A percentile compares a stretch with the other conserved stretches of the same genome.
These are phyloP conservation scores for Oryzias curvinotus DNA, from an alignment of 2,113 vertebrate genomes.

Conservation along the genomic window DNA sequence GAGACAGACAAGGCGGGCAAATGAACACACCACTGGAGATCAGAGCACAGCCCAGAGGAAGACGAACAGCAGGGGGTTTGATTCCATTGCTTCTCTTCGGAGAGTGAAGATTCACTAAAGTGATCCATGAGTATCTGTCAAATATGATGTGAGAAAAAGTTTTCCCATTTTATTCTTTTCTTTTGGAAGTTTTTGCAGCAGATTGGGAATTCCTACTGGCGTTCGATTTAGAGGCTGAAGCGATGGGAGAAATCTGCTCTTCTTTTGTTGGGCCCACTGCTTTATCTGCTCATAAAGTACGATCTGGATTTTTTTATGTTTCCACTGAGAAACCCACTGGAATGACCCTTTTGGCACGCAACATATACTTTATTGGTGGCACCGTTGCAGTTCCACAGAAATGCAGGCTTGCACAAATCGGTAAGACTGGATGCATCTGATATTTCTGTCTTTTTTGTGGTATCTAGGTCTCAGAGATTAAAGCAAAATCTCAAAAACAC, in stretches of 20 bases:
- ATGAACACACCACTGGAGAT: slow-evolving; percentile 37
- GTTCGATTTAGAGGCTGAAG: slow-evolving; percentile 7
- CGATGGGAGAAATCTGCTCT: slow-evolving; percentile 49
- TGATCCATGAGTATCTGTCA: not conserved
- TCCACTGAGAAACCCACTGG: slow-evolving; percentile 47
- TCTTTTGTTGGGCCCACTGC: slow-evolving; percentile 30
- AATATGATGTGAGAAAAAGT: slow-evolving; percentile 17
- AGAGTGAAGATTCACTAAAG: slow-evolving; percentile 15
- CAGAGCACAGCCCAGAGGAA: slow-evolving; percentile 28
- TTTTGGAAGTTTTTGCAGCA: not conserved
- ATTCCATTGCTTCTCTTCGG: slow-evolving; percentile 22
- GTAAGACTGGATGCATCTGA: slow-evolving; percentile 68
- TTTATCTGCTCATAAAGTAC: slow-evolving; percentile 31
- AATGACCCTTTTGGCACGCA: slow-evolving; percentile 74
- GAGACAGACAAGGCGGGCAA: slow-evolving; percentile 35
- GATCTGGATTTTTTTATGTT: slow-evolving; percentile 31
- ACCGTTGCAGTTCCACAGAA: slow-evolving; percentile 76
- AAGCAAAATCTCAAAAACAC: not conserved
- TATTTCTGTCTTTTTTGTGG: not conserved
- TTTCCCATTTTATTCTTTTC: not conserved
- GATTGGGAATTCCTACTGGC: slow-evolving; percentile 6
- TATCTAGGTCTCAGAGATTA: not conserved
- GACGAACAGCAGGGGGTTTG: slow-evolving; percentile 34
- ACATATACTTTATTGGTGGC: slow-evolving; percentile 76
- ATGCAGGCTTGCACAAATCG: slow-evolving; percentile 76